phyloP scores from a whole-genome alignment of 2,113 vertebrate genomes.

The Micronycteris hirsuta region DNA sequence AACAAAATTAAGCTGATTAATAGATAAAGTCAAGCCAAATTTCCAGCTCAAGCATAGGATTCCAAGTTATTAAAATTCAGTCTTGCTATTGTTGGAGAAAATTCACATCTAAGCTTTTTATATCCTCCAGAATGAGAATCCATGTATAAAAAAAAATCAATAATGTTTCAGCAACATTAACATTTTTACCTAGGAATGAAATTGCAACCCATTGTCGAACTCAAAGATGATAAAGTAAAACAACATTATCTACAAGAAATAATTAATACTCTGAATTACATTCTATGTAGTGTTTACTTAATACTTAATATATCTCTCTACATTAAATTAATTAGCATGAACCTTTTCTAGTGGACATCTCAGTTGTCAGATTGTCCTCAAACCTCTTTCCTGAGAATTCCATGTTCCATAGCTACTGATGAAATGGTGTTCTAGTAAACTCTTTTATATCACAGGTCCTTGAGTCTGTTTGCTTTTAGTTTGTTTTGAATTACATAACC shows the following conservation, averaged over 20 bases:
- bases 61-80: neutral
- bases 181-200: neutral
- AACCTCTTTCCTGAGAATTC: neutral
- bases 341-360: neutral
- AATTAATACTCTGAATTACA: neutral
- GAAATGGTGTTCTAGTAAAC: neutral
- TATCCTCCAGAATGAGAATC: neutral
- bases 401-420: neutral
- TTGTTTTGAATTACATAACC: neutral
- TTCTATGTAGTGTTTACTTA: neutral
- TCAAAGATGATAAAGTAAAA: neutral
- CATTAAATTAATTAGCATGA: neutral
- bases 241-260: neutral
- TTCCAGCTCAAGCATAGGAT: neutral
- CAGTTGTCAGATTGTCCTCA: neutral
- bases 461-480: neutral
- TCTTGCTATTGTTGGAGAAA: neutral
- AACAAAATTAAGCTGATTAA: neutral
- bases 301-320: neutral
- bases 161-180: neutral
- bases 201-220: neutral
- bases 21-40: slow-evolving; percentile 8
- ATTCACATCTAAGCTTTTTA: neutral
- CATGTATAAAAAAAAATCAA: neutral
- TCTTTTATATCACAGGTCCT: neutral